Conservation (phyloP, 1,140 invertebrate species). For the Cataglyphis hispanica region DNA sequence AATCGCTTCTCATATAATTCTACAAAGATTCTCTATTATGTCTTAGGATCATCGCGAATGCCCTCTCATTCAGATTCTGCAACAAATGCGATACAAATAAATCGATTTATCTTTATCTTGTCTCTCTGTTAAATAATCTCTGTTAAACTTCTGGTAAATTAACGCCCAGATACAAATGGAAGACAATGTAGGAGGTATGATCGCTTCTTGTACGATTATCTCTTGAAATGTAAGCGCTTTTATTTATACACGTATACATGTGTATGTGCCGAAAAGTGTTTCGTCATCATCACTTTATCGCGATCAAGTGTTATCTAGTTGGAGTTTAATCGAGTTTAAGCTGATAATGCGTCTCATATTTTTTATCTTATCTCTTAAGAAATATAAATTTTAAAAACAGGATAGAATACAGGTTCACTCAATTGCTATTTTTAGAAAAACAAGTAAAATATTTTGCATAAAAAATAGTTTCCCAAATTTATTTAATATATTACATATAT, state of each 20-base stretch:
- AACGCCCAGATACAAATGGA: neutral
- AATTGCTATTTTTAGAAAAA: neutral
- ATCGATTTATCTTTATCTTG: slow-evolving; percentile 11
- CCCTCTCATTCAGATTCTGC: neutral
- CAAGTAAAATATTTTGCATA: neutral
- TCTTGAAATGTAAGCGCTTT: slow-evolving; percentile 15
- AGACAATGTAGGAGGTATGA: slow-evolving; percentile 9
- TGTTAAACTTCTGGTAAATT: neutral
- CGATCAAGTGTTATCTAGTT: slow-evolving; percentile 1
- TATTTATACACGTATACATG: slow-evolving; percentile 17
- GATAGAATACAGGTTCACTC: neutral
- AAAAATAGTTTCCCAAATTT: neutral
- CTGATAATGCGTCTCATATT: neutral
- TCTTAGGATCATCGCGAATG: neutral
- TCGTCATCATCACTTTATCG: slow-evolving; percentile 22
- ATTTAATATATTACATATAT: neutral
- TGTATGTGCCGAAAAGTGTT: neutral
- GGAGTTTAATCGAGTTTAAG: slow-evolving; percentile 20
- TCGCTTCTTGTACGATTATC: neutral
- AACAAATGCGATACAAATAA: neutral
- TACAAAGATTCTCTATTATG: neutral
- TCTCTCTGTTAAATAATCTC: too few relatives aligned
- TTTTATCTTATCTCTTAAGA: slow-evolving; percentile 33
- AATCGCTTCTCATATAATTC: neutral
- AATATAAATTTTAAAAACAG: slow-evolving; percentile 1